Evolutionary conservation across 2,113 vertebrate species (phyloP), one percentile per base, ranked within the genome.

Genomic region (Larimichthys polyactis): DNA sequence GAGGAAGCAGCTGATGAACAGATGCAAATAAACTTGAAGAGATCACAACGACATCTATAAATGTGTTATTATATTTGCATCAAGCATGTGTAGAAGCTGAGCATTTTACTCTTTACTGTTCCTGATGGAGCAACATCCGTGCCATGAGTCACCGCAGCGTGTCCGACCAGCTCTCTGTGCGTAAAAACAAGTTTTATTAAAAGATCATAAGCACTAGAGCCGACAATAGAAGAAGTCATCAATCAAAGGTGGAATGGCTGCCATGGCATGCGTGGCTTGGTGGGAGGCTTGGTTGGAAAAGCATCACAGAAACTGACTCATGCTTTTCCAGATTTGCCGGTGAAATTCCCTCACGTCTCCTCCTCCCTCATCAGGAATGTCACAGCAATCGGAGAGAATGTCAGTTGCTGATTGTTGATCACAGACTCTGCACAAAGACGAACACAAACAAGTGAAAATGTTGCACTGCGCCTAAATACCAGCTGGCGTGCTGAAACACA

Each of bases 251-350:
- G 43, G 66, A 82, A 43, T 6, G n/a, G 46, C 84, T 90, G 87
- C 69, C 81, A 60, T 69, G 79, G 63, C 72, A 66, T 83, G 87
- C 51, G 51, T 82, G 82, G 86, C 79, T 32, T 43, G 54, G 78
- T 84, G 75, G 86, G 79, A 88, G 84, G 89, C 81, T 75, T 19
- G 4, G 71, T 75, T 93, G 91, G 93, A 91, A 64, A 71, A 78
- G 75, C 79, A 87, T 93, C 92, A 89, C 87, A 92, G 77, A 92
- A 81, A 84, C 75, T 91, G 89, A 92, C 81, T 92, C 88, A 86
- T 15, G 75, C 69, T 49, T 80, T 75, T 89, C 67, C 82, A 89
- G 78, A 90, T 83, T 78, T 72, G 79, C 85, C 40, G 40, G 85
- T 74, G 44, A 52, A 81, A 60, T 91, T 89, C 84, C 72, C 57